These are phyloP conservation scores for Jacana jacana DNA, from an alignment of 2,113 vertebrate genomes.

Conservation along the genomic window DNA sequence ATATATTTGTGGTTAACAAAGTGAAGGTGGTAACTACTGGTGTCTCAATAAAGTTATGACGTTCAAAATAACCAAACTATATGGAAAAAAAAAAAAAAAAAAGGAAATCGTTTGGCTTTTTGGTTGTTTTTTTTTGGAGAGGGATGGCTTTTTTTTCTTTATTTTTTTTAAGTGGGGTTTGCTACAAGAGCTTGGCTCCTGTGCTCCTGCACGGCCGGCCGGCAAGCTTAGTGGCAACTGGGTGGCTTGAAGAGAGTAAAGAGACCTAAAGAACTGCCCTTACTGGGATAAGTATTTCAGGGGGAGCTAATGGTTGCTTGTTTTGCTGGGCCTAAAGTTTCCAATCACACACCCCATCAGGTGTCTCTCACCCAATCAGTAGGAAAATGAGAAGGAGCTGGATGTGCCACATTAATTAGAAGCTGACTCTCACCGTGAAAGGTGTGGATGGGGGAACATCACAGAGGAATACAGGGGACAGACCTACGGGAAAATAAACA, in stretches of 20 bases:
- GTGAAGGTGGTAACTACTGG: constrained; percentile 82
- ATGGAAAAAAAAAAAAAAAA: constrained; percentile 5
- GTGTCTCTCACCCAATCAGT: neutral
- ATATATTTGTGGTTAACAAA: constrained; percentile 79
- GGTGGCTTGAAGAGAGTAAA: neutral
- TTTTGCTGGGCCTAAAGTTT: neutral
- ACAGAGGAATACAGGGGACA: neutral
- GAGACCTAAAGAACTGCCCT: neutral
- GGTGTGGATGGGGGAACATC: neutral
- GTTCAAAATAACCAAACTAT: constrained; percentile 61
- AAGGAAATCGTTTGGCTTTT: neutral
- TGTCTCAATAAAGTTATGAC: constrained; percentile 81
- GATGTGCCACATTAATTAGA: neutral
- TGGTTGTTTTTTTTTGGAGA: neutral
- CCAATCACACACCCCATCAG: neutral
- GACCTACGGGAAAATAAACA: neutral
- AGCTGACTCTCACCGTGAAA: neutral
- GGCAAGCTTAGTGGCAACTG: neutral
- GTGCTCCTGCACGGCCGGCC: neutral
- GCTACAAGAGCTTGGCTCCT: fast-evolving
- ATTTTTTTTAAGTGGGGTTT: neutral
- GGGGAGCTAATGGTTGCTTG: neutral
- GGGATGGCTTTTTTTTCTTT: neutral
- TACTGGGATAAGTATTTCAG: neutral
- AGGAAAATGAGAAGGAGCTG: neutral